These are phyloP conservation scores for Halcyon badia DNA, from an alignment of 2,797 vertebrate genomes.

Conservation along the genomic window DNA sequence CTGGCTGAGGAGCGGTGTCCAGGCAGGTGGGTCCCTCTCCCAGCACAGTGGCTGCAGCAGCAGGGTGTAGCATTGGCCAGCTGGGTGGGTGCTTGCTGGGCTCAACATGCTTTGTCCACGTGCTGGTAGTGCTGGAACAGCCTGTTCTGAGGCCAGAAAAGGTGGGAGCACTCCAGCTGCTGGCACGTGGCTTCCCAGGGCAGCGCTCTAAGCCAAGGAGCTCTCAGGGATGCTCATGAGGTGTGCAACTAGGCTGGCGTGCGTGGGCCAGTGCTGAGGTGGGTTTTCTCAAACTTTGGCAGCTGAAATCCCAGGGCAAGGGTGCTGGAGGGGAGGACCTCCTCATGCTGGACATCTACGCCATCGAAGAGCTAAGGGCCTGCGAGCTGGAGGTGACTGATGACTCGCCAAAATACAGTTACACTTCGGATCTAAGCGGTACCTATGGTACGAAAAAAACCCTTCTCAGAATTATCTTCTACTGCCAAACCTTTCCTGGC, in stretches of 20 bases:
- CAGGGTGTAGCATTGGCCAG: background rate
- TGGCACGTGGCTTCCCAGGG: background rate
- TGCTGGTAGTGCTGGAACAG: background rate
- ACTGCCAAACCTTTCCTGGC: background rate
- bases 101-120: background rate
- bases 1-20: background rate
- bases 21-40: background rate
- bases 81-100: background rate
- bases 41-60: background rate
- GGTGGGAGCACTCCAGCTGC: background rate
- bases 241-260: fast-evolving
- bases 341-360: conserved; percentile 98
- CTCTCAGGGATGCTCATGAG: background rate
- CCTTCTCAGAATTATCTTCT: background rate
- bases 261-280: background rate
- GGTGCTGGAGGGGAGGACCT: conserved; percentile 91
- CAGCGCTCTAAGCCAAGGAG: background rate
- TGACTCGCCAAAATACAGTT: conserved; percentile 91
- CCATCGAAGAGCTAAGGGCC: conserved; percentile 94
- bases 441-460: conserved; percentile 84
- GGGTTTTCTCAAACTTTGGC: conserved; percentile 2
- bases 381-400: conserved; percentile 86
- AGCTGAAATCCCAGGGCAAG: conserved; percentile 97
- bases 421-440: conserved; percentile 82
- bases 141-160: background rate